phyloP scores from a whole-genome alignment of 2,888 invertebrate genomes.

The Meloe dianella region DNA sequence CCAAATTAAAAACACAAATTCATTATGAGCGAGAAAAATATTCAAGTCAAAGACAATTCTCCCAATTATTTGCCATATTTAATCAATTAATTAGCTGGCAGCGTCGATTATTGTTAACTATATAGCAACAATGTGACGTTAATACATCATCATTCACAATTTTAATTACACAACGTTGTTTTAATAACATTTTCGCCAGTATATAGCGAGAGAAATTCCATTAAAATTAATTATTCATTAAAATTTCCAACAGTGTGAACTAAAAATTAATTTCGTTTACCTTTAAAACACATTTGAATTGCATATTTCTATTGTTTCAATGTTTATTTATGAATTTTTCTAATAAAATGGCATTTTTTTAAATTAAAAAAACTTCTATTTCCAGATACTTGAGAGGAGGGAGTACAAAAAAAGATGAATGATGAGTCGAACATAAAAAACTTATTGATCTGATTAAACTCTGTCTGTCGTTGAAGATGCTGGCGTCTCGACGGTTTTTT shows the following conservation, averaged over 20 bases:
- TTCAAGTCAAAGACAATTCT: background rate
- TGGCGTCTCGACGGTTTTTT: background rate
- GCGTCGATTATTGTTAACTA: background rate
- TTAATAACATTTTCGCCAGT: background rate
- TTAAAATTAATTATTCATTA: conserved; percentile 1
- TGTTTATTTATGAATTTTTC: background rate
- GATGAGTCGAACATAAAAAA: background rate
- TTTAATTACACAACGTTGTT: background rate
- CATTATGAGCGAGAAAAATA: background rate
- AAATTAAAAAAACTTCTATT: background rate
- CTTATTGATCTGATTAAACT: background rate
- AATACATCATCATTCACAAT: background rate
- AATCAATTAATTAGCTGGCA: background rate
- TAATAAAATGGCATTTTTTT: background rate
- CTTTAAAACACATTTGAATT: background rate
- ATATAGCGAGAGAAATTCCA: background rate
- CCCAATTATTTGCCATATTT: background rate
- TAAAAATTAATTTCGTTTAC: background rate
- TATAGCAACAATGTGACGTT: background rate
- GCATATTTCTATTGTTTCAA: background rate
- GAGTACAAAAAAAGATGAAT: background rate
- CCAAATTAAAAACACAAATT: background rate
- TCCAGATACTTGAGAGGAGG: background rate
- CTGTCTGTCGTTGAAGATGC: background rate
- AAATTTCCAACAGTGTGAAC: background rate